These are phyloP conservation scores for Catocala sponsa DNA, from an alignment of 2,888 invertebrate genomes.

Conservation along the genomic window DNA sequence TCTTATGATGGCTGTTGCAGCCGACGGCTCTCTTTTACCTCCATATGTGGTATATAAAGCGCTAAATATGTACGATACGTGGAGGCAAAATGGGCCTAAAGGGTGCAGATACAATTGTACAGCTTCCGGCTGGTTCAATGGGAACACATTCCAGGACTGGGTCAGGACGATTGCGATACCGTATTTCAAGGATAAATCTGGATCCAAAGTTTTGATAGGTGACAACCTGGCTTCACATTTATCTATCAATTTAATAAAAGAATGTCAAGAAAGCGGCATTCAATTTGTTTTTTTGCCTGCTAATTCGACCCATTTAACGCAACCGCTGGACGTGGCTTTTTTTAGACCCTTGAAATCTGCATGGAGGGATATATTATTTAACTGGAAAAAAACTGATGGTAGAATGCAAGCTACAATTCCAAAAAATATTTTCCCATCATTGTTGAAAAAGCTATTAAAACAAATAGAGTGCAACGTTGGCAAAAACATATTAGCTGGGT, in stretches of 20 bases:
- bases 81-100: constrained; percentile 64
- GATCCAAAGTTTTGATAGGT: constrained; percentile 59
- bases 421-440: constrained; percentile 32
- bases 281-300: constrained; percentile 51
- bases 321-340: constrained; percentile 53
- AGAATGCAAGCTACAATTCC: constrained; percentile 26
- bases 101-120: constrained; percentile 61
- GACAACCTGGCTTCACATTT: constrained; percentile 65
- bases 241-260: constrained; percentile 50
- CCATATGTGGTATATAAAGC: constrained; percentile 70
- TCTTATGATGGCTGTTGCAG: constrained; percentile 65
- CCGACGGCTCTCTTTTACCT: constrained; percentile 60
- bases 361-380: constrained; percentile 45
- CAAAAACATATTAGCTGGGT: constrained; percentile 33
- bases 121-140: constrained; percentile 63
- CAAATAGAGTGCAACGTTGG: constrained; percentile 14
- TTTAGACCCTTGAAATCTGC: constrained; percentile 56
- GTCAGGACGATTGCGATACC: constrained; percentile 44
- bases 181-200: constrained; percentile 45
- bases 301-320: constrained; percentile 53
- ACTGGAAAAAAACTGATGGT: constrained; percentile 44
- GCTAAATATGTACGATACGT: constrained; percentile 59
- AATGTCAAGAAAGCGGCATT: not conserved
- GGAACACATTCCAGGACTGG: constrained; percentile 59
- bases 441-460: constrained; percentile 34